Base-by-base conservation (phyloP, 1,140 invertebrate genomes). In the Dufourea novaeangliae region DNA sequence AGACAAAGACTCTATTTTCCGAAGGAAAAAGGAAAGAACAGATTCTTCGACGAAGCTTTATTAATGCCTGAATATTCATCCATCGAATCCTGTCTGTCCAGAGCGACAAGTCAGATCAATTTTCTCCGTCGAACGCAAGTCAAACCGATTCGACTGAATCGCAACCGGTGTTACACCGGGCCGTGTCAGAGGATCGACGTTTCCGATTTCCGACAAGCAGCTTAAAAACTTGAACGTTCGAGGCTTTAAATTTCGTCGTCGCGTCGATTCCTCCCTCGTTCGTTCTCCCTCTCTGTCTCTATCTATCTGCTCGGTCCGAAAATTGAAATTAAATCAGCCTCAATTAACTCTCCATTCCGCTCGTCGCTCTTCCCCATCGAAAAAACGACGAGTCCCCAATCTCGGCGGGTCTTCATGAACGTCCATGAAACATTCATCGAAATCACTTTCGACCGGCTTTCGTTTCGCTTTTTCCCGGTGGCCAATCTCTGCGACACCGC, bases 271-370 rank as follows among this genome's bases (percentile, higher is more conserved):
- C 50, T 25, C 22, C 3, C 50, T 12, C 25, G 8, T 1, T 14
- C 3, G 22, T 12, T 5, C 4, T 1, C 17, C 44, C 17, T 20
- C 46, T 22, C 4, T n/a, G 20, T 3, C 41, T 20, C 41, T 46
- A 20, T 46, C 46, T n/a, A 8, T n/a, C 46, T 17, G 20, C 20
- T 0, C 17, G 44, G 44, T 0, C 46, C 10, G 25, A 6, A 39
- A 44, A 70, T 59, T 27, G 54, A 39, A 59, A 70, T 70, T 59
- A 70, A 59, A 70, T 70, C 50, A 22, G 25, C 20, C 52, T 27
- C 34, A 22, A 37, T 41, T 59, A 41, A 59, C 56, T 32, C 27
- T 32, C 54, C 29, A 20, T 57, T 57, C 54, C 27, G 54, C 25
- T 29, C 25, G 27, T 20, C 27, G 54, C 2, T 11, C 52, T 27